phyloP scores from a whole-genome alignment of 2,888 invertebrate species.

The Cacoxenus indagator region DNA sequence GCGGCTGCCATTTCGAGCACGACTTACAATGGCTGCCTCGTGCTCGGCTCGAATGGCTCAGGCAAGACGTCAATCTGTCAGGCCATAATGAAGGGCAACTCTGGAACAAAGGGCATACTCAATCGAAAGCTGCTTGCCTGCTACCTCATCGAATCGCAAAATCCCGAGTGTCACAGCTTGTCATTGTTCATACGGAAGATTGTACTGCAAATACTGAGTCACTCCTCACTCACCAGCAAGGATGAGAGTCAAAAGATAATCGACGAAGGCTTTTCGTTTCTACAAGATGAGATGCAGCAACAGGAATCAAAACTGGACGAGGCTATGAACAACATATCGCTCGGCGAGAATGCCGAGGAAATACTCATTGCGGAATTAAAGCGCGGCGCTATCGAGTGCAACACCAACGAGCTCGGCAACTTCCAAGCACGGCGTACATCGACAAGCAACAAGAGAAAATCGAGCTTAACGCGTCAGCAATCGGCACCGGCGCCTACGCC shows the following conservation, averaged over 20 bases:
- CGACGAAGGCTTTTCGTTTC: constrained; percentile 65
- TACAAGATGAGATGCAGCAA: constrained; percentile 66
- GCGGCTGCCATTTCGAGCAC: constrained; percentile 64
- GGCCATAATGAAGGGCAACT: constrained; percentile 74
- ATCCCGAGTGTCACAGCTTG: constrained; percentile 86
- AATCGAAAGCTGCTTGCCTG: constrained; percentile 86
- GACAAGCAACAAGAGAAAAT: constrained; percentile 48
- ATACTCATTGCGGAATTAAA: constrained; percentile 69
- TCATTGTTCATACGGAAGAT: constrained; percentile 88
- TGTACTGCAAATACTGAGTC: constrained; percentile 86
- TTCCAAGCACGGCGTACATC: constrained; percentile 62
- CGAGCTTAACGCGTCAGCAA: constrained; percentile 64
- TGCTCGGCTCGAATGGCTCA: constrained; percentile 92
- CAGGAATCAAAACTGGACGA: constrained; percentile 65
- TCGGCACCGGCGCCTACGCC: constrained; percentile 67
- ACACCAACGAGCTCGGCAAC: constrained; percentile 56
- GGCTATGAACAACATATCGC: constrained; percentile 64
- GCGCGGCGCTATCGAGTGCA: constrained; percentile 56
- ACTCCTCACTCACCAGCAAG: constrained; percentile 72
- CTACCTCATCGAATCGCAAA: constrained; percentile 89
- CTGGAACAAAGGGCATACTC: constrained; percentile 70
- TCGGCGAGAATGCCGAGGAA: constrained; percentile 68
- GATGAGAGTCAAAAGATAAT: constrained; percentile 65
- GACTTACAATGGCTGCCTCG: constrained; percentile 82
- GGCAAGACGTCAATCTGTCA: constrained; percentile 94